These are phyloP conservation scores for Cyphomyrmex costatus DNA, from an alignment of 1,140 invertebrate species.

Conservation along the genomic window DNA sequence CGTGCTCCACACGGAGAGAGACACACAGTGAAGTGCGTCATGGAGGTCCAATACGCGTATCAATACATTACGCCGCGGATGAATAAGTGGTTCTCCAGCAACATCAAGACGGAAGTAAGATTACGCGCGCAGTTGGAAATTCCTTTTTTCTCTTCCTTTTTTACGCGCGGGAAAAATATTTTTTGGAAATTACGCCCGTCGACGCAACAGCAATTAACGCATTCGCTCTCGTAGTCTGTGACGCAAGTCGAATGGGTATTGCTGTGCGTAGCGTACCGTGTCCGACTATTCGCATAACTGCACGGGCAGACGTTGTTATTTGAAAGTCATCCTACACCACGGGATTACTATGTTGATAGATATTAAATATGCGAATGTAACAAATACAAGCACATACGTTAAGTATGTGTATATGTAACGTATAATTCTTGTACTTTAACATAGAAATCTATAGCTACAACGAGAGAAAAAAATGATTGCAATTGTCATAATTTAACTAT, in stretches of 20 bases:
- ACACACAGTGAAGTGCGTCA: conserved; percentile 58
- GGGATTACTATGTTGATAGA: conserved; percentile 28
- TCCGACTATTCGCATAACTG: conserved; percentile 42
- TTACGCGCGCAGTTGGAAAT: background rate
- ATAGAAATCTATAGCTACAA: background rate
- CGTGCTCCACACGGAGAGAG: background rate
- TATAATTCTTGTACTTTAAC: background rate
- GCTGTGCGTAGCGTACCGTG: conserved; percentile 24
- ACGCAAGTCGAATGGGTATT: conserved; percentile 13
- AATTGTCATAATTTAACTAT: too few species aligned
- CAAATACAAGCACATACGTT: background rate
- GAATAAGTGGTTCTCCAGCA: conserved; percentile 87
- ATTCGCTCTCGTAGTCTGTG: conserved; percentile 18
- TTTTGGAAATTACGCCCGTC: background rate
- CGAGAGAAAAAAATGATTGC: too few species aligned
- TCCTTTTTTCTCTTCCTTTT: background rate
- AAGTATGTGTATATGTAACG: background rate
- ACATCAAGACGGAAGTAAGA: conserved; percentile 85
- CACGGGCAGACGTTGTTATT: conserved; percentile 19
- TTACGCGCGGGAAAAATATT: background rate
- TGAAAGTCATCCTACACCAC: conserved; percentile 12
- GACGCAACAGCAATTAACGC: conserved; percentile 35
- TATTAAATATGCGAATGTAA: background rate
- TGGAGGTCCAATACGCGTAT: conserved; percentile 84
- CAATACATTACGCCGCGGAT: conserved; percentile 83